Percentiles rank a stretch among this genome's conserved stretches.
Conservation (phyloP, 2,888 invertebrate species). For the Sesamia inferens region DNA sequence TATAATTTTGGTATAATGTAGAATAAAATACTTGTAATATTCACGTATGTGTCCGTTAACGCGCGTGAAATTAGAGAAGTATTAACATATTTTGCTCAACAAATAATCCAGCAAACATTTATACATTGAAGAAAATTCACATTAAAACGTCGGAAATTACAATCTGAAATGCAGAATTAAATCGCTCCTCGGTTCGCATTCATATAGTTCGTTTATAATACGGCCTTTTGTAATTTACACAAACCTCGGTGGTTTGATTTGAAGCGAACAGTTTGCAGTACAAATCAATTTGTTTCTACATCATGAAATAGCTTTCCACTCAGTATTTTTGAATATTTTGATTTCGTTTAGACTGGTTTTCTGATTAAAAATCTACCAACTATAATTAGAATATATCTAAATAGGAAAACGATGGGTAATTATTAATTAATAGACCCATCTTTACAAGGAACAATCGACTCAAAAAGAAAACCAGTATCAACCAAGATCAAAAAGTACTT, state of each 20-base stretch:
- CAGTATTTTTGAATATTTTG: constrained; percentile 18
- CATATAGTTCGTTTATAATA: constrained; percentile 61
- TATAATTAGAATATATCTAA: neutral
- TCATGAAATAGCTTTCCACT: constrained; percentile 20
- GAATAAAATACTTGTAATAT: neutral
- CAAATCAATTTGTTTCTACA: constrained; percentile 73
- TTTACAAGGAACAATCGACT: neutral
- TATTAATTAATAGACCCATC: neutral
- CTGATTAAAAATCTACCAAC: neutral
- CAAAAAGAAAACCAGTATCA: neutral
- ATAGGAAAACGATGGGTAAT: neutral
- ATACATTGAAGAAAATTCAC: constrained; percentile 1
- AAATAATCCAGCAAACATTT: neutral
- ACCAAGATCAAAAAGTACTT: neutral
- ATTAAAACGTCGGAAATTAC: constrained; percentile 53
- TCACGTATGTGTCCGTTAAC: neutral
- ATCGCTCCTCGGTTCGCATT: constrained; percentile 57
- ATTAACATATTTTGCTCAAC: neutral
- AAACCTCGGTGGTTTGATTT: constrained; percentile 72
- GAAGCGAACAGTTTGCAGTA: constrained; percentile 65
- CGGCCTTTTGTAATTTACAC: constrained; percentile 71
- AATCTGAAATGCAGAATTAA: constrained; percentile 59
- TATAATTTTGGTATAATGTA: neutral
- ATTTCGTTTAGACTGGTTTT: neutral
- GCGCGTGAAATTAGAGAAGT: neutral